Conservation (phyloP, 2,113 vertebrate species). For the Chaetodon trifascialis region DNA sequence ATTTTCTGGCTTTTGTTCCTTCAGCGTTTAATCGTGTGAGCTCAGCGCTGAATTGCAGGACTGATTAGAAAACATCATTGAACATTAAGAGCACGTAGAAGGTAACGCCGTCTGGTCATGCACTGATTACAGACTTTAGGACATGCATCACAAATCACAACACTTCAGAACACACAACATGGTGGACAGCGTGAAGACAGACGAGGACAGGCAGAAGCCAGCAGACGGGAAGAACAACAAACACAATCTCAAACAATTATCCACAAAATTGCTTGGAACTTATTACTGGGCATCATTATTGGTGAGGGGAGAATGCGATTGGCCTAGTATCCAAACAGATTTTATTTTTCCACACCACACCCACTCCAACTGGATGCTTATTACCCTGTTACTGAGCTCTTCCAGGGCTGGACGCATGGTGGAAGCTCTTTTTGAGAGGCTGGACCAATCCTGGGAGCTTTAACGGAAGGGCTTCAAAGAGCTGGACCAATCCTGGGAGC, state of each 20-base stretch:
- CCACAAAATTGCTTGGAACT: constrained; percentile 83
- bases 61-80: constrained; percentile 40
- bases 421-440: constrained; percentile 69
- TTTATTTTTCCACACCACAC: constrained; percentile 85
- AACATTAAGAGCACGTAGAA: not conserved
- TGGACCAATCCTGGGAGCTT: constrained; percentile 57
- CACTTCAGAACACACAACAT: constrained; percentile 39
- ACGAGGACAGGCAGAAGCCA: constrained; percentile 23
- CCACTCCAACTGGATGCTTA: constrained; percentile 90
- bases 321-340: constrained; percentile 87
- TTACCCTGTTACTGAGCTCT: constrained; percentile 90
- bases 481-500: constrained; percentile 84
- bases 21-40: constrained; percentile 6
- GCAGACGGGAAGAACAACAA: constrained; percentile 8
- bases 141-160: constrained; percentile 60
- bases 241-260: constrained; percentile 83
- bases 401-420: constrained; percentile 81
- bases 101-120: constrained; percentile 26
- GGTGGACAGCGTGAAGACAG: constrained; percentile 10
- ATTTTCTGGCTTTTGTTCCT: not conserved
- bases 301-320: constrained; percentile 75
- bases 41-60: constrained; percentile 7
- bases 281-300: constrained; percentile 59
- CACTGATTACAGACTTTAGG: constrained; percentile 46
- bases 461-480: constrained; percentile 60